Evolutionary conservation across 1,140 invertebrate genomes (phyloP), one percentile per base, ranked within the genome.

Genomic region (Psix sp.): DNA sequence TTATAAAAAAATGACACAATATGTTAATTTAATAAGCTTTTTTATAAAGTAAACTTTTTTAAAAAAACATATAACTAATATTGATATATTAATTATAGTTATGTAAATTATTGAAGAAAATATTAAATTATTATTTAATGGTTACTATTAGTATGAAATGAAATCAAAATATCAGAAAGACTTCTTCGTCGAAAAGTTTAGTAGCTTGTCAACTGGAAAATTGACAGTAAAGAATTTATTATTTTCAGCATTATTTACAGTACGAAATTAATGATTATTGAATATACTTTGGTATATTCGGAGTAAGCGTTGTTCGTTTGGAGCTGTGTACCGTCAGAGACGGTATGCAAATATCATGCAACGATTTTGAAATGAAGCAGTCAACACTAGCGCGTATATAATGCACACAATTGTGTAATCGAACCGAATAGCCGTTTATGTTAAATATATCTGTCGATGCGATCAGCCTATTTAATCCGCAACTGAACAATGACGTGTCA

Each of bases 281-380:
- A 60, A 60, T 72, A n/a, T 70, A 73, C 57, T 74, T 75, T 66
- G 24, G 70, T 74, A 48, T 68, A 67, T 77, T 78, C 52, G 49
- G 35, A 59, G 43, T 48, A 57, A 60, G 21, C 68, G 51, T 54
- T 68, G 52, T 52, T 49, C 57, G 48, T 52, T 67, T 62, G 9
- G 21, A 43, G 56, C 16, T 54, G 42, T 42, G 31, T 65, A 60
- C 17, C 42, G 42, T 46, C 38, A 51, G 54, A 57, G 71, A 67
- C 42, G 57, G 36, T 74, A 74, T 74, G 71, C 62, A 67, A 74
- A 74, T 74, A 67, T 56, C 56, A 54, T 57, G 57, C 62, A 38
- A 51, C 56, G 71, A 59, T 63, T 74, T 43, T 33, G 52, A 74
- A 74, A 74, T 68, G 63, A 66, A 73, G 60, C 60, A 66, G 52